Conservation (phyloP, 35 echinoderm and acorn worm species). For the Apostichopus japonicus region DNA sequence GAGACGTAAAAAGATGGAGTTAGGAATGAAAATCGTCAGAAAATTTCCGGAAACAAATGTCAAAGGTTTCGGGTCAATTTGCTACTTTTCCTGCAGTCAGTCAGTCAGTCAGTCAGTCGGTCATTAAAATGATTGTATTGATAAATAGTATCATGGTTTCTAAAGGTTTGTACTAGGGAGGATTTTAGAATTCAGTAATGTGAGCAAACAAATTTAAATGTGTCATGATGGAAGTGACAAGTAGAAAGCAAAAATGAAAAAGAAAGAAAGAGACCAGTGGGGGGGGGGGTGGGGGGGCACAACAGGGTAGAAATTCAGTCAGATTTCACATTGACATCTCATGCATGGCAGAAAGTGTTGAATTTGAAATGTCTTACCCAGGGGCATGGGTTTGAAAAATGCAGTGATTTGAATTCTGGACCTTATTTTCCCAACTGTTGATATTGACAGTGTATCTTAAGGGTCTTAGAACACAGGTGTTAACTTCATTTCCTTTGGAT, state of each 20-base stretch:
- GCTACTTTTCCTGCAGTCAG: neutral
- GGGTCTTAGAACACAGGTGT: constrained; percentile 38
- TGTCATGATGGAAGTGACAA: too few relatives aligned
- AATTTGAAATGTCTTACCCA: neutral
- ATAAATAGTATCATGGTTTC: neutral
- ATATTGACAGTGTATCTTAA: neutral
- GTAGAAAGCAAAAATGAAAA: too few relatives aligned
- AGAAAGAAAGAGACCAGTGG: too few relatives aligned
- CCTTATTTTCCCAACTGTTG: neutral
- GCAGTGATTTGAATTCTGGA: constrained; percentile 24
- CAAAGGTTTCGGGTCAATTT: neutral
- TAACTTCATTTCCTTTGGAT: constrained; percentile 23
- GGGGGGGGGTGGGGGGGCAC: too few relatives aligned
- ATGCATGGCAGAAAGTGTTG: too few relatives aligned
- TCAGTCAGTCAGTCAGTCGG: neutral
- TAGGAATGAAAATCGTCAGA: neutral
- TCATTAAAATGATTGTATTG: neutral
- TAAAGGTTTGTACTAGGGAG: neutral
- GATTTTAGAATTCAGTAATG: neutral
- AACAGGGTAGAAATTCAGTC: too few relatives aligned
- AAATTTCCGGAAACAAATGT: neutral
- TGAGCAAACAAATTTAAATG: too few relatives aligned
- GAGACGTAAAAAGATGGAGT: neutral
- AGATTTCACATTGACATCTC: too few relatives aligned
- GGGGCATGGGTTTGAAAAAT: neutral